Evolutionary conservation across 2,113 vertebrate genomes (phyloP).

Genomic region (Tachysurus vachellii): DNA sequence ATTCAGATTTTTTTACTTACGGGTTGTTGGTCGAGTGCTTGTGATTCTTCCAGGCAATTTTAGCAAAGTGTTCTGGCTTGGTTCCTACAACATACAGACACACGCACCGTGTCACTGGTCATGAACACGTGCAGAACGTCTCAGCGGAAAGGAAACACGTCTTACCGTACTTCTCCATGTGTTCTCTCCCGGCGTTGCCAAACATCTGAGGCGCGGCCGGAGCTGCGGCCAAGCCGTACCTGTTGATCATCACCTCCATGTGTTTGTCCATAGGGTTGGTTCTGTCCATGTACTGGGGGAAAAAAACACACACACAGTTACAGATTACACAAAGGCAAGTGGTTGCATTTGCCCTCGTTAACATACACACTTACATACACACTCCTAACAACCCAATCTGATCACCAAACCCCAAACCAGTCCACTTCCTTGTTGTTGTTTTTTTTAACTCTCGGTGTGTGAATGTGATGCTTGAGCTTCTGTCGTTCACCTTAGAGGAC

Average conservation of each 20-base stretch:
- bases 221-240: conserved; percentile 75
- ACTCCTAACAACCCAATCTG: no score
- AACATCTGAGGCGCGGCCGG: conserved; percentile 86
- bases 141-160: not conserved
- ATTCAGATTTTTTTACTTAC: conserved; percentile 72
- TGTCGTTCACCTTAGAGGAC: conserved; percentile 65
- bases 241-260: conserved; percentile 82
- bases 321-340: not conserved
- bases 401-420: no score
- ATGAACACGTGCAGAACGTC: not conserved
- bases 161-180: conserved; percentile 95
- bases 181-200: conserved; percentile 84
- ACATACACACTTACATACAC: no score
- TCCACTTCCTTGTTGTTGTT: no score
- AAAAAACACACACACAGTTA: not conserved
- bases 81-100: conserved; percentile 76
- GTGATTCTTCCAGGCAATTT: conserved; percentile 98
- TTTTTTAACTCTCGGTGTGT: not conserved
- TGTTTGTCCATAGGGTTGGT: conserved; percentile 87
- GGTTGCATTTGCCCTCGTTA: no score
- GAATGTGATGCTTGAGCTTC: not conserved
- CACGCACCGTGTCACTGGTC: not conserved
- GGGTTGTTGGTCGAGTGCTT: conserved; percentile 94
- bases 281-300: conserved; percentile 73
- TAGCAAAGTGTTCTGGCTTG: conserved; percentile 92